A percentile compares a stretch with the other conserved stretches of the same genome.
phyloP scores from a whole-genome alignment of 2,888 invertebrate species.

The Synanthedon vespiformis region DNA sequence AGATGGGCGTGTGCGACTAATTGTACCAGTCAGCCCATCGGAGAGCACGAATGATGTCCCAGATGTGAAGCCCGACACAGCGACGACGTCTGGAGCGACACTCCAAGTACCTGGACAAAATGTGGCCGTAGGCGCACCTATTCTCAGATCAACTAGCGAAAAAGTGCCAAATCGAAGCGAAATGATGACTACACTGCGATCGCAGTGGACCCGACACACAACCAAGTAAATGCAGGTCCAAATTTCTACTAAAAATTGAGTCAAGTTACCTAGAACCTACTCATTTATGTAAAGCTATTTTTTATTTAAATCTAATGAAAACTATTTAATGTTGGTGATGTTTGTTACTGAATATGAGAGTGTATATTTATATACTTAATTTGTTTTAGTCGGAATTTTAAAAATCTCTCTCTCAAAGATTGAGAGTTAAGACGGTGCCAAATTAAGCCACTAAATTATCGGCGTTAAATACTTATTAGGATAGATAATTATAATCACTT shows the following conservation, averaged over 20 bases:
- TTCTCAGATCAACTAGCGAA: constrained; percentile 85
- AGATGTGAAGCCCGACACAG: constrained; percentile 29
- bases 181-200: constrained; percentile 84
- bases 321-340: constrained; percentile 12
- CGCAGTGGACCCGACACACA: constrained; percentile 89
- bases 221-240: constrained; percentile 73
- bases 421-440: constrained; percentile 32
- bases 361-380: neutral
- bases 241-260: constrained; percentile 13
- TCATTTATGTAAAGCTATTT: constrained; percentile 13
- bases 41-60: constrained; percentile 41
- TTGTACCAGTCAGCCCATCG: constrained; percentile 72
- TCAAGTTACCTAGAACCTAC: constrained; percentile 27
- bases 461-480: constrained; percentile 14
- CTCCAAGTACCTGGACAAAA: constrained; percentile 65
- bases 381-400: constrained; percentile 6
- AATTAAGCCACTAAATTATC: constrained; percentile 17
- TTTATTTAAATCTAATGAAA: constrained; percentile 3
- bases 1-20: constrained; percentile 72
- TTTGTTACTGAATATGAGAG: constrained; percentile 9
- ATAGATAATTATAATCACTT: constrained; percentile 15
- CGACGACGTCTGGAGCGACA: constrained; percentile 47
- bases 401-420: constrained; percentile 16
- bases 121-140: constrained; percentile 72
- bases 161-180: constrained; percentile 88